A percentile compares a stretch with the other conserved stretches of the same genome.
These are phyloP conservation scores for Argopecten irradians DNA, from an alignment of 1,140 invertebrate genomes.

Conservation along the genomic window DNA sequence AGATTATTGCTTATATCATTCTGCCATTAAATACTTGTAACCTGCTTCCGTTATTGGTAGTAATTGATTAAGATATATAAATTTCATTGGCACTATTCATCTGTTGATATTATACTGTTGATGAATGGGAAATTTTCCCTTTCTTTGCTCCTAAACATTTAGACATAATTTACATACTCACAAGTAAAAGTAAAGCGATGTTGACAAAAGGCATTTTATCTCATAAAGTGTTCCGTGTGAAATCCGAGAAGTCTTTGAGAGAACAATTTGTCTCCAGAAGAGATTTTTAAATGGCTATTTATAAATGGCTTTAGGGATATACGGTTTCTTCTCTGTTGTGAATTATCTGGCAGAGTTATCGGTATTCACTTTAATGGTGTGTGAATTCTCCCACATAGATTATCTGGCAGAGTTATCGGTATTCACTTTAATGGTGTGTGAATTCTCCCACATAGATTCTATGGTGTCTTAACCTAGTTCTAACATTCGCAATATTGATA, in stretches of 20 bases:
- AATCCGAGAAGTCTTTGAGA: background rate
- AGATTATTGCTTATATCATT: no score
- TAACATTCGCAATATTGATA: background rate
- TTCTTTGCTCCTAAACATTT: no score
- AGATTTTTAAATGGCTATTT: background rate
- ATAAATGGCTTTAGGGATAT: background rate
- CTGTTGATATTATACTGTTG: no score
- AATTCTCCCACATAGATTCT: background rate
- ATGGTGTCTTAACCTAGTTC: background rate
- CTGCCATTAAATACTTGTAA: no score
- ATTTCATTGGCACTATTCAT: no score
- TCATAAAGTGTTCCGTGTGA: background rate
- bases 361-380: background rate
- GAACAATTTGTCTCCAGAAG: background rate
- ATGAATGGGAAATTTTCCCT: no score
- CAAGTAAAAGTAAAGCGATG: background rate
- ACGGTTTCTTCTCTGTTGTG: background rate
- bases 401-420: background rate
- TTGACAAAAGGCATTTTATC: conserved; percentile 16
- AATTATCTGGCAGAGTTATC: background rate
- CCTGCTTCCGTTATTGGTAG: no score
- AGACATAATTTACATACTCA: no score
- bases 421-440: background rate
- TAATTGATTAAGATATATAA: no score
- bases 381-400: background rate